A percentile compares a stretch with the other conserved stretches of the same genome.
Conservation (phyloP, 2,888 invertebrate genomes). For the Prenolepis imparis region DNA sequence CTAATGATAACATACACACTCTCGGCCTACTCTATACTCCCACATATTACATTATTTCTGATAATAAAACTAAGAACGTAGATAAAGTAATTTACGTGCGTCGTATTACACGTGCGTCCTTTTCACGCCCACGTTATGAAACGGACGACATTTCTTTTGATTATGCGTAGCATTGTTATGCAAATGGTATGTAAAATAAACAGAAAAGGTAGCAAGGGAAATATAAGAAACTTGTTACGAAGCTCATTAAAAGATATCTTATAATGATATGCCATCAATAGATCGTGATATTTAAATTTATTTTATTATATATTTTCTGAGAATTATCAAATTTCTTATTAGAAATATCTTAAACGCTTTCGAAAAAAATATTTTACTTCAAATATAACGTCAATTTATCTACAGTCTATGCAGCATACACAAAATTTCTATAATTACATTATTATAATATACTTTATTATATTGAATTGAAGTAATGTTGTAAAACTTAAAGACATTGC, state of each 20-base stretch:
- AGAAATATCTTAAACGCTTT: not conserved
- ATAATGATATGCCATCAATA: not conserved
- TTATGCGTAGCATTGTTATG: not conserved
- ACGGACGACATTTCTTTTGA: constrained; percentile 14
- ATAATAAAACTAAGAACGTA: constrained; percentile 32
- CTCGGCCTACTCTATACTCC: constrained; percentile 43
- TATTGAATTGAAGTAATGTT: not conserved
- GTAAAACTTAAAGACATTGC: not conserved
- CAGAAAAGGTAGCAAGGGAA: not conserved
- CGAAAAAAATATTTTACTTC: constrained; percentile 7
- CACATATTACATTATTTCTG: constrained; percentile 38
- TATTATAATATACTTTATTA: not conserved
- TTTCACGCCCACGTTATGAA: constrained; percentile 16
- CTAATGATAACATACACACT: constrained; percentile 30
- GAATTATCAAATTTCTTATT: not conserved
- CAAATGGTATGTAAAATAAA: not conserved
- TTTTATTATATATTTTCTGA: not conserved
- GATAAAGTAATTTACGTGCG: constrained; percentile 50
- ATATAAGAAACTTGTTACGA: not conserved
- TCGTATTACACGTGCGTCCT: constrained; percentile 11
- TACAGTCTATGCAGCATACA: not conserved
- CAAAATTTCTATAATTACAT: constrained; percentile 4
- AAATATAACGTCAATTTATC: not conserved
- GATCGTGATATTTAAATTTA: not conserved
- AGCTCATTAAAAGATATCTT: not conserved